phyloP scores from a whole-genome alignment of 2,888 invertebrate genomes.

The Ophion ellenae region DNA sequence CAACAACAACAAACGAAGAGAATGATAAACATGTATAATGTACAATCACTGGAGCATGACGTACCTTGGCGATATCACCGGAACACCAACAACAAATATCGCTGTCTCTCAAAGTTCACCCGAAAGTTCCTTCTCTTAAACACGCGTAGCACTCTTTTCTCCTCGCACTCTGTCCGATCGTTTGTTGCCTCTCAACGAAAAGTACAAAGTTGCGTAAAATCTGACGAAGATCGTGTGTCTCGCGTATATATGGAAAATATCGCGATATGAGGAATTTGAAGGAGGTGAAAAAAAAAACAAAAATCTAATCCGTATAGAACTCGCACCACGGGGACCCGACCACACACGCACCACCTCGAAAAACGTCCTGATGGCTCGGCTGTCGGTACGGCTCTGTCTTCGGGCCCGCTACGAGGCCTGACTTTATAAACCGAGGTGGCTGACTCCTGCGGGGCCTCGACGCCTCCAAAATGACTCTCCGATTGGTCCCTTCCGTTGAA shows the following conservation, averaged over 20 bases:
- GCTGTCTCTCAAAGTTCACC: slow-evolving; percentile 66
- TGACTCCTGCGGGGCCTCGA: slow-evolving; percentile 73
- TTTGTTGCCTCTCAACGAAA: not conserved
- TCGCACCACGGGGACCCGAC: slow-evolving; percentile 68
- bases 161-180: slow-evolving; percentile 48
- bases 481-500: slow-evolving; percentile 77
- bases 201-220: not conserved
- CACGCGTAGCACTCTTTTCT: slow-evolving; percentile 53
- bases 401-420: slow-evolving; percentile 79
- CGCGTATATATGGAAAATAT: not conserved
- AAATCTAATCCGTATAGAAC: slow-evolving; percentile 28
- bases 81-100: slow-evolving; percentile 63
- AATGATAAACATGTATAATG: not conserved
- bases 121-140: slow-evolving; percentile 56
- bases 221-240: not conserved
- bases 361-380: slow-evolving; percentile 80
- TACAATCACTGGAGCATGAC: slow-evolving; percentile 64
- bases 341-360: slow-evolving; percentile 74
- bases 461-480: slow-evolving; percentile 68
- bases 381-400: slow-evolving; percentile 83
- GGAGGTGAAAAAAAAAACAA: slow-evolving; percentile 12
- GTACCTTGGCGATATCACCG: slow-evolving; percentile 74
- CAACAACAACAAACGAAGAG: not conserved
- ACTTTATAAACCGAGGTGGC: slow-evolving; percentile 82
- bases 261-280: not conserved